phyloP scores from a whole-genome alignment of 2,797 vertebrate species.

The Sylvilagus floridanus region DNA sequence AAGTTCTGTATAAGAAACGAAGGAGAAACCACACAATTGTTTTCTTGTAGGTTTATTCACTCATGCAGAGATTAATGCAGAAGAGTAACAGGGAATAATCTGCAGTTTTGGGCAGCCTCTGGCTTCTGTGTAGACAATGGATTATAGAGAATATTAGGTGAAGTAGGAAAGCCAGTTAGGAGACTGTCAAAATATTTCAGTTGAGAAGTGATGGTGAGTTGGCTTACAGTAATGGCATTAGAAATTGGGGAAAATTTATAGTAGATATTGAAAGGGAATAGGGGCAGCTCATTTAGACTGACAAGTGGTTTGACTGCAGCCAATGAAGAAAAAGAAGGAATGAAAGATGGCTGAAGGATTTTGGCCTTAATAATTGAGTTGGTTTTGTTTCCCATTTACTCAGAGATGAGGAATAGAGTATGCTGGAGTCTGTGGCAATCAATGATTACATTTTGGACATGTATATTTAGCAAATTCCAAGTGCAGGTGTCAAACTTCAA shows the following conservation, averaged over 20 bases:
- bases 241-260: not conserved
- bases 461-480: not conserved
- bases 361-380: not conserved
- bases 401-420: not conserved
- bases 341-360: not conserved
- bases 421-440: not conserved
- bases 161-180: not conserved
- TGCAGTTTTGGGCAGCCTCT: not conserved
- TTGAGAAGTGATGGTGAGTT: not conserved
- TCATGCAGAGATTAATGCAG: not conserved
- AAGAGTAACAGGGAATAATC: not conserved
- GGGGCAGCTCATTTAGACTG: not conserved
- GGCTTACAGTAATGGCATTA: not conserved
- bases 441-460: not conserved
- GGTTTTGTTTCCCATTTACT: not conserved
- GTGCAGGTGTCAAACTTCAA: not conserved
- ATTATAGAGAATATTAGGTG: not conserved
- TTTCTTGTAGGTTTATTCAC: not conserved
- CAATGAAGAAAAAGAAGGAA: not conserved
- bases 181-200: not conserved
- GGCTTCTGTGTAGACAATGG: not conserved
- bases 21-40: not conserved
- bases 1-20: not conserved
- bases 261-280: not conserved
- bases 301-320: not conserved